Percentiles rank a stretch among this genome's conserved stretches.
phyloP scores from a whole-genome alignment of 2,888 invertebrate species.

The Agrotis ipsilon region DNA sequence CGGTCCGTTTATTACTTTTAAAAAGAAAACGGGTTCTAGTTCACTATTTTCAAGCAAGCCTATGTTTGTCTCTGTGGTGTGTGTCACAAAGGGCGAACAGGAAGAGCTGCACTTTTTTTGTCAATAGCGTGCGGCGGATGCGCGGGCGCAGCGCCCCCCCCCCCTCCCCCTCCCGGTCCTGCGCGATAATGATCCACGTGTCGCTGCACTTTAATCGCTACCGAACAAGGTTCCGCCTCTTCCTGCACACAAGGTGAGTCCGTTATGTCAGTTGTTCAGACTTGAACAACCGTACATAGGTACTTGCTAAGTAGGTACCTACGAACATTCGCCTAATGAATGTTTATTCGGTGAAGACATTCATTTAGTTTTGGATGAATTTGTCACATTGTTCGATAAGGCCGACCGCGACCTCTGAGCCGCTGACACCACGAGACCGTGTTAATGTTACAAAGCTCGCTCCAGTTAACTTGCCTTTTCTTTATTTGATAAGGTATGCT shows the following conservation, averaged over 20 bases:
- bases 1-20: too few species aligned
- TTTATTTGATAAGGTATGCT: conserved; percentile 5
- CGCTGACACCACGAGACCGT: conserved; percentile 7
- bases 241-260: conserved; percentile 45
- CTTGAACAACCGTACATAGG: neutral
- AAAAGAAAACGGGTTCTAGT: too few species aligned
- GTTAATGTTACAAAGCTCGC: neutral
- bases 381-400: conserved; percentile 21
- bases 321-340: neutral
- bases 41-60: neutral
- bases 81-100: conserved; percentile 42
- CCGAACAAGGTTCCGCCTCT: conserved; percentile 50
- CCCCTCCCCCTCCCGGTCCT: neutral
- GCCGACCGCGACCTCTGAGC: conserved; percentile 12
- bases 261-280: conserved; percentile 26
- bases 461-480: conserved; percentile 10
- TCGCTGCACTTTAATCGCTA: conserved; percentile 44
- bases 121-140: conserved; percentile 57
- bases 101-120: conserved; percentile 58
- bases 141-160: conserved; percentile 36
- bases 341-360: neutral
- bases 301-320: neutral
- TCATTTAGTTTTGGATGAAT: conserved; percentile 9
- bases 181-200: conserved; percentile 43
- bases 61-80: conserved; percentile 7